Conservation (phyloP, 1,140 invertebrate genomes). For the Ceratosolen solmsi region DNA sequence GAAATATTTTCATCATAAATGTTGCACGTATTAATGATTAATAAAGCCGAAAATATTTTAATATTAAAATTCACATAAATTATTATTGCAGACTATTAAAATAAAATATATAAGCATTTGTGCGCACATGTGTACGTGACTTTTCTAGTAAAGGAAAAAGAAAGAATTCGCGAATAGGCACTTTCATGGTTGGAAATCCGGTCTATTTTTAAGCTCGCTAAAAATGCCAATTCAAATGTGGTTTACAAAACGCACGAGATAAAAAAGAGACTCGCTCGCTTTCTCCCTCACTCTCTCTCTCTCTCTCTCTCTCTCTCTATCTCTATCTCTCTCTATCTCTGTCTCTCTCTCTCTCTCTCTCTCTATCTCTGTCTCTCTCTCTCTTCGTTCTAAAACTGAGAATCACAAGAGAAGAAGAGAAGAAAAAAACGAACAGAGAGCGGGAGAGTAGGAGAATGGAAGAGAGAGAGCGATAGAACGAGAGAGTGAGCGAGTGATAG, state of each 20-base stretch:
- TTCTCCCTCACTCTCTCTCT: neutral
- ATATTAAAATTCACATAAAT: neutral
- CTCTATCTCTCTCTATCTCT: neutral
- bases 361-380: neutral
- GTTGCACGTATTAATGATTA: neutral
- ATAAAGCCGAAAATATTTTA: no score
- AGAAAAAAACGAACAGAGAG: neutral
- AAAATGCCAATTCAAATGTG: constrained; percentile 53
- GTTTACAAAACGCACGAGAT: constrained; percentile 42
- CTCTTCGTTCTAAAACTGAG: constrained; percentile 3
- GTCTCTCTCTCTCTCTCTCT: neutral
- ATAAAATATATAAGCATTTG: neutral
- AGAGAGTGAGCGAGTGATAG: constrained; percentile 8
- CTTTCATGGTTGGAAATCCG: neutral
- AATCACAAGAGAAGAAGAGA: constrained; percentile 2
- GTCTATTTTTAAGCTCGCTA: constrained; percentile 47
- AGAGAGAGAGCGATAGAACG: neutral
- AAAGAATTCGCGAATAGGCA: neutral
- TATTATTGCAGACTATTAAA: neutral
- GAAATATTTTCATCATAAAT: neutral
- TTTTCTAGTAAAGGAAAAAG: neutral
- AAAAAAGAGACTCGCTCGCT: constrained; percentile 4
- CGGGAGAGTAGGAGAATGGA: neutral
- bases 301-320: neutral
- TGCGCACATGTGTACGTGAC: neutral